A percentile compares a stretch with the other conserved stretches of the same genome.
These are phyloP conservation scores for Littorina saxatilis DNA, from an alignment of 1,140 invertebrate species.

Conservation along the genomic window DNA sequence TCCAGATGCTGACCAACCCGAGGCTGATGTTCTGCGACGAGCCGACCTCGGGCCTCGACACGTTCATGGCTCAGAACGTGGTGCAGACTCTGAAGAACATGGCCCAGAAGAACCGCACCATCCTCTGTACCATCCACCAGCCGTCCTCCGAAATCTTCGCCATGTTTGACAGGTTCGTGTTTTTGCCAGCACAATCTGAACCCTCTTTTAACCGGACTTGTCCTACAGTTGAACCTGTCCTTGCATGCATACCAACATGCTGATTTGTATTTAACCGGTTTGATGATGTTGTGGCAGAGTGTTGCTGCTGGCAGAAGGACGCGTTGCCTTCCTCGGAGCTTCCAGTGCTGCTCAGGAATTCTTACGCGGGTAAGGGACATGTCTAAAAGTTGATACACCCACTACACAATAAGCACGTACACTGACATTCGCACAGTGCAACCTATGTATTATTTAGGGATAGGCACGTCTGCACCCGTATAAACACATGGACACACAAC, in stretches of 20 bases:
- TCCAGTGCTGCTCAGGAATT: conserved; percentile 86
- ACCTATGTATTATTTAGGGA: too few species aligned
- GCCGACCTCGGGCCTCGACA: conserved; percentile 94
- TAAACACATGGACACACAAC: too few species aligned
- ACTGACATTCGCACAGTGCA: too few species aligned
- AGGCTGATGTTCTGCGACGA: conserved; percentile 98
- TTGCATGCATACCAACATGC: neutral
- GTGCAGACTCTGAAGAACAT: conserved; percentile 82
- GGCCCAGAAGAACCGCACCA: conserved; percentile 91
- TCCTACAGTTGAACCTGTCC: neutral
- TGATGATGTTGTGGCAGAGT: conserved; percentile 78
- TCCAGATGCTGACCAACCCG: conserved; percentile 92
- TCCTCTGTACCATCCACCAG: conserved; percentile 96
- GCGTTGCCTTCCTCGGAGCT: conserved; percentile 92
- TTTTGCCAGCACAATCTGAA: too few species aligned
- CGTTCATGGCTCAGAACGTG: conserved; percentile 94
- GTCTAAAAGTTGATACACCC: too few species aligned
- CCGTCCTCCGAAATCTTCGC: conserved; percentile 95
- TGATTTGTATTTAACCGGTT: neutral
- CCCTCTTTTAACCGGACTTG: neutral
- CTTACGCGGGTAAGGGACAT: conserved; percentile 90
- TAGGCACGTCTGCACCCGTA: too few species aligned
- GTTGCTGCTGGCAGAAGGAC: conserved; percentile 92
- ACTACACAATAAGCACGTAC: too few species aligned
- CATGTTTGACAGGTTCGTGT: conserved; percentile 82